Evolutionary conservation across 2,797 vertebrate species (phyloP).

Genomic region (Limnodromus scolopaceus): DNA sequence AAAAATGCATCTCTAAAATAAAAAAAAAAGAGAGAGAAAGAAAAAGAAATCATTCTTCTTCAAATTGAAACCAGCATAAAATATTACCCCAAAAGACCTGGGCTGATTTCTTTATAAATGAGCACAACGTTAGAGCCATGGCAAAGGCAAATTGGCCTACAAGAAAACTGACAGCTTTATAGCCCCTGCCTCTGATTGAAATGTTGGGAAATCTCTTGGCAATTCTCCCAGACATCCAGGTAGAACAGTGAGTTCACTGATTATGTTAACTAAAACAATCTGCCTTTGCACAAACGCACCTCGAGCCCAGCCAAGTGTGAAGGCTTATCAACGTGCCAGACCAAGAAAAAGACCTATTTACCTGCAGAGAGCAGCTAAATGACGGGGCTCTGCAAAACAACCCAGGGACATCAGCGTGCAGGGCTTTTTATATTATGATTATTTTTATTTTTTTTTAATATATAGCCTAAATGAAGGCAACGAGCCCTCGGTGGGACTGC

Average conservation of each 20-base stretch:
- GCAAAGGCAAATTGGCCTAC: slow-evolving; percentile 88
- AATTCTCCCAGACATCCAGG: slow-evolving; percentile 88
- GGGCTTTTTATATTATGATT: neutral
- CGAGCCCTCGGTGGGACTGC: fast-evolving
- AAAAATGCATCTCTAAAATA: neutral
- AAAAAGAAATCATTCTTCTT: slow-evolving; percentile 34
- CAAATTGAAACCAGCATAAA: slow-evolving; percentile 70
- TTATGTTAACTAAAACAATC: slow-evolving; percentile 89
- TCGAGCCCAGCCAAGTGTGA: slow-evolving; percentile 80
- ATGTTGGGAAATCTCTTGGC: slow-evolving; percentile 88
- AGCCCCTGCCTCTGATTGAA: slow-evolving; percentile 81
- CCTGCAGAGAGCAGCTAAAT: slow-evolving; percentile 52
- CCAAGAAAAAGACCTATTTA: slow-evolving; percentile 72
- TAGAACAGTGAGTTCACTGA: slow-evolving; percentile 86
- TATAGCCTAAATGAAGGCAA: neutral
- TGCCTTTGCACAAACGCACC: slow-evolving; percentile 83
- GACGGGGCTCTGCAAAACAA: neutral
- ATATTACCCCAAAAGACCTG: slow-evolving; percentile 61
- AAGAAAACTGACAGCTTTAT: slow-evolving; percentile 90
- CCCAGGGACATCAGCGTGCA: neutral
- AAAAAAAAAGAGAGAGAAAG: neutral
- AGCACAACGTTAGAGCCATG: slow-evolving; percentile 77
- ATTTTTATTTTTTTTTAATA: neutral
- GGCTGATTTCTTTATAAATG: slow-evolving; percentile 74
- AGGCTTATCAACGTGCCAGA: slow-evolving; percentile 75